Percentiles rank a stretch among this genome's conserved stretches.
Conservation (phyloP, 2,888 invertebrate species). For the Podabrus alpinus region DNA sequence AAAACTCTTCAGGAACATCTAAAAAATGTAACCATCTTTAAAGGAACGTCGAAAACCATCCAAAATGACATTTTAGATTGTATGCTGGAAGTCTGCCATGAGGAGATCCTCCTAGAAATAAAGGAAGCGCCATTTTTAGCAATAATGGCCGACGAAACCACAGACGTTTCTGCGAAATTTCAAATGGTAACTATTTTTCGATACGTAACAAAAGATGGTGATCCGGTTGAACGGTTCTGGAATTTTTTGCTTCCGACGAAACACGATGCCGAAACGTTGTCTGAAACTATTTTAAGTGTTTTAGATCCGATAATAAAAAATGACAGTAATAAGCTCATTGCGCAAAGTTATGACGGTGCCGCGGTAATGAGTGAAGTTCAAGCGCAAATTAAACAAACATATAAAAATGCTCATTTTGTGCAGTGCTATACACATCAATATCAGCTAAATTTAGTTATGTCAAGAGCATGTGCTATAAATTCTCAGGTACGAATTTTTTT, state of each 20-base stretch:
- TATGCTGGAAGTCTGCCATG: slow-evolving; percentile 40
- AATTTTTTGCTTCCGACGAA: no score
- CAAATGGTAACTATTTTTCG: slow-evolving; percentile 28
- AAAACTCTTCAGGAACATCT: slow-evolving; percentile 36
- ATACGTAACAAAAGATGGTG: slow-evolving; percentile 32
- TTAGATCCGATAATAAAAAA: slow-evolving; percentile 20
- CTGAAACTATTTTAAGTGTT: slow-evolving; percentile 31
- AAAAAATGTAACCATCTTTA: slow-evolving; percentile 34
- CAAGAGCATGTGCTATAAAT: slow-evolving; percentile 3
- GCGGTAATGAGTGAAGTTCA: slow-evolving; percentile 30
- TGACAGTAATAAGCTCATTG: slow-evolving; percentile 25
- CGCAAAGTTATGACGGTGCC: slow-evolving; percentile 38
- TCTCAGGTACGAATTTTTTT: background rate
- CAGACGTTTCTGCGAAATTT: slow-evolving; percentile 33
- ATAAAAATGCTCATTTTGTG: slow-evolving; percentile 23
- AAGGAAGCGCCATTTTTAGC: slow-evolving; percentile 11
- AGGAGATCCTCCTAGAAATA: slow-evolving; percentile 35
- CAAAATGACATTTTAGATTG: slow-evolving; percentile 46
- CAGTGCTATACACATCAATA: slow-evolving; percentile 35
- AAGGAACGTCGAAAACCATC: slow-evolving; percentile 42
- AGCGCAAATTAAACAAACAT: slow-evolving; percentile 24
- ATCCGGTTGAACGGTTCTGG: no score
- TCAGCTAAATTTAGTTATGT: slow-evolving; percentile 30
- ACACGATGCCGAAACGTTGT: slow-evolving; percentile 26
- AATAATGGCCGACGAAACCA: slow-evolving; percentile 32